These are phyloP conservation scores for Spongia lamella DNA, from an alignment of 37 sponge, comb jelly and placozoan species.

Conservation along the genomic window DNA sequence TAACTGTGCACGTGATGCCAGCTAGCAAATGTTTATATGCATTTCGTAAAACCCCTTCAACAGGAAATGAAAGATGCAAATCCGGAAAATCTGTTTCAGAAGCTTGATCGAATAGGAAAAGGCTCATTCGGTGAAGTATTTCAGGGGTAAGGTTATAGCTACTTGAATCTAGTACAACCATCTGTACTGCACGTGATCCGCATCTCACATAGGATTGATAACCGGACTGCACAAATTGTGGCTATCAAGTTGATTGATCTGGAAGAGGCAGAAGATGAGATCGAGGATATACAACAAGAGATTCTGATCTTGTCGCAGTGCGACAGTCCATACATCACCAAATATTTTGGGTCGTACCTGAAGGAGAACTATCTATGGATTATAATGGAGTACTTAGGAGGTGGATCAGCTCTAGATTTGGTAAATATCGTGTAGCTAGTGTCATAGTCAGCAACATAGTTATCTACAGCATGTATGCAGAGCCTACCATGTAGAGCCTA, in stretches of 20 bases:
- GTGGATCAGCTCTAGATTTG: constrained; percentile 92
- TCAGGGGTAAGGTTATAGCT: constrained; percentile 94
- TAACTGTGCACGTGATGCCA: no score
- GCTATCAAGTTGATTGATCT: constrained; percentile 96
- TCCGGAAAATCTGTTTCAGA: constrained; percentile 85
- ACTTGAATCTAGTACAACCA: neutral
- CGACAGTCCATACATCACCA: constrained; percentile 86
- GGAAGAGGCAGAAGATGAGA: constrained; percentile 97
- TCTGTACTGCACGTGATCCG: neutral
- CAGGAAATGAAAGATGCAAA: constrained; percentile 40
- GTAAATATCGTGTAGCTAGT: constrained; percentile 47
- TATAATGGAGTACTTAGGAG: constrained; percentile 95
- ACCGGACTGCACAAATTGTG: constrained; percentile 78
- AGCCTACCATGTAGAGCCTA: no score
- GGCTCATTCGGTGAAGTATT: constrained; percentile 96
- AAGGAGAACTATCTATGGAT: constrained; percentile 94
- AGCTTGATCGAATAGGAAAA: constrained; percentile 88
- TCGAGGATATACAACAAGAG: constrained; percentile 96
- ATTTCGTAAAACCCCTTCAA: neutral
- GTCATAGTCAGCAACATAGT: no score
- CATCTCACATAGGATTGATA: constrained; percentile 71
- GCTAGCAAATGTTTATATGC: no score
- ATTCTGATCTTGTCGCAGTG: constrained; percentile 93
- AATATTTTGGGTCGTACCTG: constrained; percentile 90
- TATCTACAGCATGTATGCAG: no score